Base-by-base conservation (phyloP, 1,140 invertebrate genomes). In the silkworm (Bombyx mori) region DNA sequence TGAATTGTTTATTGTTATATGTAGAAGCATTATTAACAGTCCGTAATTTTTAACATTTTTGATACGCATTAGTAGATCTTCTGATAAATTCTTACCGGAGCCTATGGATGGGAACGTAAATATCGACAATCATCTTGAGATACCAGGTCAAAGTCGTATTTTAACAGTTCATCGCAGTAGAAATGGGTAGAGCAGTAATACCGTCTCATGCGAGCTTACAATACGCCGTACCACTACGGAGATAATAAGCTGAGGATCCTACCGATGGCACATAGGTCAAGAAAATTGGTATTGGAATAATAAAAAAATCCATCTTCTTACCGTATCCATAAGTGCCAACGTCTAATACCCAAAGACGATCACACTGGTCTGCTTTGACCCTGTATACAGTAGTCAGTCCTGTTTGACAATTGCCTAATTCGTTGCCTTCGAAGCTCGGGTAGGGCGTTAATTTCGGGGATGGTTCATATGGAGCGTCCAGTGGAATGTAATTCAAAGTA, bases 301-400 rank as follows among this genome's bases (percentile, higher is more conserved):
- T 18, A 18, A 18, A 18, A 7, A 45, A 3, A 6, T 22, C 10
- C 35, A 42, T 53, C 35, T 26, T 68, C 70, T 73, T 66, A 88
- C 92, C 93, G 56, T 93, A 94, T 61, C 94, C 94, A 68, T 94
- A 92, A 18, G 94, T 95, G 57, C 94, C 94, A 6, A 93, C 93
- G 71, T 95, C 94, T 43, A 95, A 79, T 0, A 95, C 93, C 94
- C 94, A 96, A 0, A 96, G 89, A 58, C 94, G 88, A 58, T 94
- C 92, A 71, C 94, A 95, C 58, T 89, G 84, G 61, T 96, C 94
- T 1, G 91, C 93, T 68, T 92, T 91, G 46, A 93, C 91, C 63
- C 92, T 88, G 79, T 95, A 95, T 6, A 91, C 93, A 6, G 93
- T 95, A 26, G 91, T 94, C 2, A 95, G 89, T 12, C 93, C 93